These are phyloP conservation scores for Dissostichus mawsoni DNA, from an alignment of 2,113 vertebrate genomes.

Conservation along the genomic window DNA sequence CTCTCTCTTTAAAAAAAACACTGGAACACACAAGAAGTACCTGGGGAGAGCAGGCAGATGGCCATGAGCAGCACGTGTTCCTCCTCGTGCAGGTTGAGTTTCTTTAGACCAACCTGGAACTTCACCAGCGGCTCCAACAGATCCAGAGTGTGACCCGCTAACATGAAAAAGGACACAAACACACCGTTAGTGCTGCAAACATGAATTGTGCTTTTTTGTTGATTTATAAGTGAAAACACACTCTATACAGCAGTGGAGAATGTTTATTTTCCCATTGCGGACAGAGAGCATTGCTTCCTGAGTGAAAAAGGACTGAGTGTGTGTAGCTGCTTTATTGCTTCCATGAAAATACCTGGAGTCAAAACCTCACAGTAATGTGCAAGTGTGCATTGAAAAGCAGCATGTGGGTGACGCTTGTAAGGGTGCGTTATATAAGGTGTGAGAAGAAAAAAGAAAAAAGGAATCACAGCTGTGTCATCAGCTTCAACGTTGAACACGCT, in stretches of 20 bases:
- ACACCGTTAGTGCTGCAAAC: neutral
- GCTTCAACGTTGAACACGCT: conserved; percentile 19
- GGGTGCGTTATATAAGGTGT: conserved; percentile 33
- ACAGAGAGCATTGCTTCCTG: conserved; percentile 18
- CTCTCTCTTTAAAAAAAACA: neutral
- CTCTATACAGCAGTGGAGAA: neutral
- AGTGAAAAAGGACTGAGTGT: conserved; percentile 34
- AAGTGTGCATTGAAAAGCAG: conserved; percentile 40
- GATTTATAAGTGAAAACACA: conserved; percentile 34
- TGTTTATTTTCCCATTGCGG: conserved; percentile 6
- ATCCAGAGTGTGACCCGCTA: conserved; percentile 94
- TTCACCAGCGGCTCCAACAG: conserved; percentile 94
- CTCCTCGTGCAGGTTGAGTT: conserved; percentile 92
- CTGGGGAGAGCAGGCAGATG: conserved; percentile 96
- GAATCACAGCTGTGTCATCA: conserved; percentile 45
- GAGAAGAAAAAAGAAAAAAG: neutral
- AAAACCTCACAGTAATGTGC: conserved; percentile 48
- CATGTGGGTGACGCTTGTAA: conserved; percentile 38
- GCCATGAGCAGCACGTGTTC: conserved; percentile 97
- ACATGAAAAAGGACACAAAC: neutral
- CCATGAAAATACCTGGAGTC: conserved; percentile 53
- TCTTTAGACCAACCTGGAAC: conserved; percentile 95
- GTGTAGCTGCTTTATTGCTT: conserved; percentile 51
- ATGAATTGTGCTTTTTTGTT: neutral
- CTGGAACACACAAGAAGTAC: conserved; percentile 71